phyloP scores from a whole-genome alignment of 1,140 invertebrate genomes.

The Drosophila chauvacae region DNA sequence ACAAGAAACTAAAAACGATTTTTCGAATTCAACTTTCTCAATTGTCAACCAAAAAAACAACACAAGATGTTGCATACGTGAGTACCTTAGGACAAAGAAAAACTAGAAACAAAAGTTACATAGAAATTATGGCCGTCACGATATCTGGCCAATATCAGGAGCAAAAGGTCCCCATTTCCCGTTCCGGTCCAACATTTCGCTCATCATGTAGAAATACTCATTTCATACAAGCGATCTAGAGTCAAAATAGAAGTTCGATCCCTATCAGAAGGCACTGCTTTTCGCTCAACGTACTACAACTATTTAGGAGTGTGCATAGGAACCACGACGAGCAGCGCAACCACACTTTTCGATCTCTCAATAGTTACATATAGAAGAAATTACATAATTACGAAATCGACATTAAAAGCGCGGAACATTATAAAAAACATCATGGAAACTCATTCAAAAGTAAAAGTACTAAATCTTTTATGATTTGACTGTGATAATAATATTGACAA shows the following conservation, averaged over 20 bases:
- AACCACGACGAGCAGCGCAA: slow-evolving; percentile 27
- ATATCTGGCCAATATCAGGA: slow-evolving; percentile 36
- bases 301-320: slow-evolving; percentile 10
- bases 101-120: slow-evolving; percentile 31
- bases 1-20: slow-evolving; percentile 26
- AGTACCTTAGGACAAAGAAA: slow-evolving; percentile 67
- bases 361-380: slow-evolving; percentile 39
- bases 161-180: slow-evolving; percentile 20
- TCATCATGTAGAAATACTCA: slow-evolving; percentile 45
- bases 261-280: slow-evolving; percentile 18
- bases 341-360: slow-evolving; percentile 54
- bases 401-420: slow-evolving; percentile 66
- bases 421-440: slow-evolving; percentile 78
- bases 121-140: slow-evolving; percentile 34
- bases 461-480: slow-evolving; percentile 84
- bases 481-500: slow-evolving; percentile 84
- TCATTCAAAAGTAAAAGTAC: slow-evolving; percentile 84
- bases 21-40: slow-evolving; percentile 32
- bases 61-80: slow-evolving; percentile 65
- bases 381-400: slow-evolving; percentile 32
- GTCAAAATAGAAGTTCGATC: slow-evolving; percentile 38
- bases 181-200: slow-evolving; percentile 42
- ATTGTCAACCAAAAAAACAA: slow-evolving; percentile 34
- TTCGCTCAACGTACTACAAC: slow-evolving; percentile 40
- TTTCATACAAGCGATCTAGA: slow-evolving; percentile 55